Evolutionary conservation across 2,113 vertebrate genomes (phyloP), one percentile per base, ranked within the genome.

Genomic region (Seriola rivoliana): DNA sequence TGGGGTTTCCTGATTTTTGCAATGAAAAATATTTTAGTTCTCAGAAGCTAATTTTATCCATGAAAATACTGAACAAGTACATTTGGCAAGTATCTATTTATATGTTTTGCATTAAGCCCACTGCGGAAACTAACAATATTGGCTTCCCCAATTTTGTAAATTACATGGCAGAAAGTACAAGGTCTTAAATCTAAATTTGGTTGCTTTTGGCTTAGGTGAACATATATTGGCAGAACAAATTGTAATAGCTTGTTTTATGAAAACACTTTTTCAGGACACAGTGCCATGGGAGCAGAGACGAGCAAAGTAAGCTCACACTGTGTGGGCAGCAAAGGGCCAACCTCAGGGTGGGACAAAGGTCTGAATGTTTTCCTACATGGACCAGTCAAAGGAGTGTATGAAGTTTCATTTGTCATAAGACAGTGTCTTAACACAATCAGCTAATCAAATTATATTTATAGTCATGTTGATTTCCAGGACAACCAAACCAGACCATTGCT

Each of bases 191-290:
- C 60, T 88, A 87, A 88, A 89, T 89, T 84, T 85, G 76, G 88
- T 90, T 91, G 84, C 75, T 78, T 88, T 89, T 93, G 92, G 88
- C 90, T 74, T 72, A 74, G 72, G 73, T 85, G 75, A 85, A 82
- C 57, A 78, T 85, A 63, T 87, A 94, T 89, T 94, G 93, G 93
- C 90, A 92, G 93, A 87, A 94, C 93, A 93, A 85, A 86, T 89
- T 92, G 92, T 92, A 91, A 94, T 89, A 88, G 78, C 87, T 88
- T 81, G 44, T 81, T 88, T 91, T 85, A 75, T 89, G 89, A 91
- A 91, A 81, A 87, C 78, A 84, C 81, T 77, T 90, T 85, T 90
- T 92, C 77, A 76, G 86, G 82, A 85, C 85, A 50, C 17, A 21
- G 82, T 89, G 87, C 72, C 78, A 84, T 86, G 88, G 70, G 77